Evolutionary conservation across 2,113 vertebrate genomes (phyloP).

Genomic region (Chlorodrepanis virens): DNA sequence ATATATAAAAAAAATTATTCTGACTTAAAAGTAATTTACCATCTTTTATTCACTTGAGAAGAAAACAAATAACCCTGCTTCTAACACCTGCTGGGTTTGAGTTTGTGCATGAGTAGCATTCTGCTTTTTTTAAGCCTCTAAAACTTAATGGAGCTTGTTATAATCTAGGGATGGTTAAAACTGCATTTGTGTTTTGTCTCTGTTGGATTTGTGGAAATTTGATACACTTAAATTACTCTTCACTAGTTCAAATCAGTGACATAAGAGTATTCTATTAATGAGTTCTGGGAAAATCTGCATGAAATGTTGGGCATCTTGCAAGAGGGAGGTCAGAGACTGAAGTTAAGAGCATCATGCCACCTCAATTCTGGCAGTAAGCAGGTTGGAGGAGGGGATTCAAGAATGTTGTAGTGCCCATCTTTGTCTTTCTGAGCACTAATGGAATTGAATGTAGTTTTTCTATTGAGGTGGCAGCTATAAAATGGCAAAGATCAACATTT

Average conservation of each 20-base stretch:
- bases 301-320: not conserved
- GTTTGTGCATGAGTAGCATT: not conserved
- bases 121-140: not conserved
- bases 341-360: accelerated
- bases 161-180: not conserved
- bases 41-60: not conserved
- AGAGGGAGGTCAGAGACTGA: not conserved
- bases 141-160: not conserved
- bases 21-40: not conserved
- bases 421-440: not conserved
- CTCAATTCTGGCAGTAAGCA: not conserved
- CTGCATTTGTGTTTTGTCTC: not conserved
- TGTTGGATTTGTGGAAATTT: not conserved
- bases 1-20: not conserved
- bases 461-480: not conserved
- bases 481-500: not conserved
- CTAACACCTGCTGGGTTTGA: not conserved
- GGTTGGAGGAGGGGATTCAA: not conserved
- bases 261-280: not conserved
- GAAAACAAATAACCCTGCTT: not conserved
- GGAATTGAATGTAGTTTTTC: not conserved
- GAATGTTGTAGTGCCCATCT: not conserved
- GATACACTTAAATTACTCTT: not conserved
- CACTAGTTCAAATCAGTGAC: not conserved
- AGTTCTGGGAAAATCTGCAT: not conserved